phyloP scores from a whole-genome alignment of 2,888 invertebrate genomes.

The Amphiduros pacificus region DNA sequence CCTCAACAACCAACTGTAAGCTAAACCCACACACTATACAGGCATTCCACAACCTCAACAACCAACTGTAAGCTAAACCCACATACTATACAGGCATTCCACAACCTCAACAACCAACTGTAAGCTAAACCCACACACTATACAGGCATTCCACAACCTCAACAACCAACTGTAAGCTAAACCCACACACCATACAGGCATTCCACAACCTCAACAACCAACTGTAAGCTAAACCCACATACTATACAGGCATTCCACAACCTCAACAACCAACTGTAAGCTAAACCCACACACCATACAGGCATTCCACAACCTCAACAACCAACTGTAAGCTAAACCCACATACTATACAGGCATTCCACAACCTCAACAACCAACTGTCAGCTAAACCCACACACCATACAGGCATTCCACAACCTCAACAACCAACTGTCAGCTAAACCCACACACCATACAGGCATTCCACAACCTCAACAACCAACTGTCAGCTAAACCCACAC shows the following conservation, averaged over 20 bases:
- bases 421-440: not conserved
- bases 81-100: not conserved
- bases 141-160: not conserved
- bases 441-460: not conserved
- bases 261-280: not conserved
- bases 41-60: not conserved
- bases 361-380: not conserved
- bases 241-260: not conserved
- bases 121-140: no score
- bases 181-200: not conserved
- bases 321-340: no score
- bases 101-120: not conserved
- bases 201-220: not conserved
- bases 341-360: not conserved
- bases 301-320: not conserved
- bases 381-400: no score
- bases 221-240: no score
- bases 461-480: not conserved
- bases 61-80: no score
- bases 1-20: not conserved
- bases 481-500: no score
- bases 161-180: not conserved
- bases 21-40: no score
- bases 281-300: no score
- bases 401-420: not conserved